Evolutionary conservation across 2,888 invertebrate species (phyloP), one percentile per base, ranked within the genome.

Genomic region (Spodoptera exigua): DNA sequence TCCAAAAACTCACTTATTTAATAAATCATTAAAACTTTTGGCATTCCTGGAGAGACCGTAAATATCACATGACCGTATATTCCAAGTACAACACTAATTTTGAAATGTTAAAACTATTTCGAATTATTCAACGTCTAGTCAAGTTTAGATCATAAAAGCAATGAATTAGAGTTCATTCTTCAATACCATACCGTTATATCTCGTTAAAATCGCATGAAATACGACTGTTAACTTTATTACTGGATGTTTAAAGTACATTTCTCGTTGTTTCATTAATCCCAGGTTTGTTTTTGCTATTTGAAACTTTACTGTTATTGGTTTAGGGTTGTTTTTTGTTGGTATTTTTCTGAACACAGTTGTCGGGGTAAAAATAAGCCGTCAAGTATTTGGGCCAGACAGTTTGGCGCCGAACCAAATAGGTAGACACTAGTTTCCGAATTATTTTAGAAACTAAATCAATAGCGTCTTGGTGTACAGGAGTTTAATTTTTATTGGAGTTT

Each of bases 341-440:
- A 35, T 32, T 49, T 40, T 18, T 17, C 21, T n/a, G 27, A 45
- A 61, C 46, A 18, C 36, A 67, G 61, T 48, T 47, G 62, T 57
- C 64, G 54, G 63, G 49, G 47, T 72, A 66, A 67, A 70, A 77
- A 78, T 78, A 80, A 83, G 76, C 70, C 61, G 69, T 46, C 60
- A 64, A 66, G 80, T 81, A 89, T 85, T 80, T 90, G 81, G 90
- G 84, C 67, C 89, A 90, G 90, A 89, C 90, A 54, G 88, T 81
- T 87, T 90, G 90, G 90, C 90, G 90, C 78, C 88, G 76, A 59
- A 84, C 88, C 89, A 89, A 76, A 85, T 69, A 68, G 75, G 71
- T 75, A 66, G 61, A 56, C 45, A 74, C 71, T 61, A 52, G 65
- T 52, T 43, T 74, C 58, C 56, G 63, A 78, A 75, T 76, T n/a